A percentile compares a stretch with the other conserved stretches of the same genome.
phyloP scores from a whole-genome alignment of 2,113 vertebrate genomes.

The Pluvianellus socialis region DNA sequence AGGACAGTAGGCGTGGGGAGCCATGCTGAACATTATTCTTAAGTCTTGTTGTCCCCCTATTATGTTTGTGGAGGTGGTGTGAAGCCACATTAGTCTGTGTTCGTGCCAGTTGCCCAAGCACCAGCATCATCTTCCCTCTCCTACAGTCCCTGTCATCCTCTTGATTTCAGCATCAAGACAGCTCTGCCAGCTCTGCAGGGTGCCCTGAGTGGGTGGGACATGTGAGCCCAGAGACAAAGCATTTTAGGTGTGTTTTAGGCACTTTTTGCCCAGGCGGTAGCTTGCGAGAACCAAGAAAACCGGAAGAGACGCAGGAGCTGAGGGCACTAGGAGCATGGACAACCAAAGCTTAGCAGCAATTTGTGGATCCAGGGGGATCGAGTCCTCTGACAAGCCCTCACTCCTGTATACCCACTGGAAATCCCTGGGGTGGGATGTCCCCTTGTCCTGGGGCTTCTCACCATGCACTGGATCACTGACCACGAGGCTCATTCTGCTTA shows the following conservation, averaged over 20 bases:
- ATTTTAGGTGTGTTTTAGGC: neutral
- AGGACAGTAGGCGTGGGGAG: neutral
- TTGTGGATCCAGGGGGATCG: fast-evolving
- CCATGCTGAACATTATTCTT: neutral
- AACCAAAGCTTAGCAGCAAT: neutral
- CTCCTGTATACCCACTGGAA: neutral
- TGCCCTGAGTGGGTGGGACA: too few relatives aligned
- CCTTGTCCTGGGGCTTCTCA: neutral
- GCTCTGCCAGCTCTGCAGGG: neutral
- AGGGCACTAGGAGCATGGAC: fast-evolving
- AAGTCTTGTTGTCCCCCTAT: neutral
- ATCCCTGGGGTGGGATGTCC: neutral
- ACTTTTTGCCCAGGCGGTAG: neutral
- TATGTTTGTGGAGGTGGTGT: neutral
- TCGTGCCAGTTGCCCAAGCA: neutral
- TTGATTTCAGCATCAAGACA: neutral
- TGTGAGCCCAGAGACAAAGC: neutral
- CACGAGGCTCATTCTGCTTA: neutral
- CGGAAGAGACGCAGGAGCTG: neutral
- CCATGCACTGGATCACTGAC: neutral
- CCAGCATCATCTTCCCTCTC: neutral
- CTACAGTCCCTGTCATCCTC: neutral
- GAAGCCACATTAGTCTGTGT: neutral
- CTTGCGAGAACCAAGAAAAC: neutral
- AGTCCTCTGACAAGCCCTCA: neutral